Conservation (phyloP, 2,888 invertebrate species). For the Pimpla rufipes region DNA sequence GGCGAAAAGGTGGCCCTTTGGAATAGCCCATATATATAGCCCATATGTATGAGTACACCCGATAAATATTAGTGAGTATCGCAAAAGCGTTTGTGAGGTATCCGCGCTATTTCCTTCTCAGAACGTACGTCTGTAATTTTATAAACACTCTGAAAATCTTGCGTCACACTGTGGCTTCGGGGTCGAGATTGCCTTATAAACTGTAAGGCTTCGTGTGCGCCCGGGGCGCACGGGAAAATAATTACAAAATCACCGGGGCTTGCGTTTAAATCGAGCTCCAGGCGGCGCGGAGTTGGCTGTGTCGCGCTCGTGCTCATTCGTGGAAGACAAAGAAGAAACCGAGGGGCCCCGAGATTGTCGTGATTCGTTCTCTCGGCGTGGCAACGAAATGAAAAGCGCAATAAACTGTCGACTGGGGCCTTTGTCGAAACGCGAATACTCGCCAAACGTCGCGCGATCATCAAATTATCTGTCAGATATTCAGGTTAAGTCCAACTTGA, state of each 20-base stretch:
- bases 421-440: background rate
- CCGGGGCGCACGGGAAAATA: slow-evolving; percentile 80
- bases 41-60: too few species aligned
- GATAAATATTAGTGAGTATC: background rate
- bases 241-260: slow-evolving; percentile 80
- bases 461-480: slow-evolving; percentile 50
- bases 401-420: slow-evolving; percentile 41
- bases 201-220: slow-evolving; percentile 80
- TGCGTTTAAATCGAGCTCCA: slow-evolving; percentile 64
- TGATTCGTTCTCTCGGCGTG: slow-evolving; percentile 22
- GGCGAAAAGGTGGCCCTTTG: too few species aligned
- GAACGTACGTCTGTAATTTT: slow-evolving; percentile 83
- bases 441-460: slow-evolving; percentile 9
- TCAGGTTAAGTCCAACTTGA: slow-evolving; percentile 48
- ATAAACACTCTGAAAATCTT: slow-evolving; percentile 85
- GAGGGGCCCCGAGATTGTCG: background rate
- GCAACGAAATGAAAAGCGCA: slow-evolving; percentile 64
- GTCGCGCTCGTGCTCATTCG: slow-evolving; percentile 14
- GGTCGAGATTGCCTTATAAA: slow-evolving; percentile 81
- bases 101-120: slow-evolving; percentile 79
- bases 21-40: too few species aligned
- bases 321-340: slow-evolving; percentile 22
- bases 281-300: slow-evolving; percentile 20
- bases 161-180: slow-evolving; percentile 80
- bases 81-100: slow-evolving; percentile 56